Conservation (phyloP, 2,888 invertebrate species). For the Diabrotica balteata region DNA sequence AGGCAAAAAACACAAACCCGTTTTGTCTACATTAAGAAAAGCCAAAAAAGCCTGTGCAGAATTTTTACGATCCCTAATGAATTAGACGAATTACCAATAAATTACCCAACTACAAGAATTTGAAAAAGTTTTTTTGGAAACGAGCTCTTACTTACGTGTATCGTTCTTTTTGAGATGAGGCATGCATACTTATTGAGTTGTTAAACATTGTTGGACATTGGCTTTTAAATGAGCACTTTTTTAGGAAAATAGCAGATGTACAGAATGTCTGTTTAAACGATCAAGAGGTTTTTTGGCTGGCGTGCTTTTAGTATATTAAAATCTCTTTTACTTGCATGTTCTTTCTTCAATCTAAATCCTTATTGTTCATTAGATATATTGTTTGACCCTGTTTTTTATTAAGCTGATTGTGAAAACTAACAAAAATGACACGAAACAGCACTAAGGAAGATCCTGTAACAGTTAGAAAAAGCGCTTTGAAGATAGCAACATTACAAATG, state of each 20-base stretch:
- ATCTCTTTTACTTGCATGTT: no score
- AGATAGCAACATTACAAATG: no score
- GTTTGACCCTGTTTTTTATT: no score
- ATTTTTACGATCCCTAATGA: conserved; percentile 20
- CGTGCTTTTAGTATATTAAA: no score
- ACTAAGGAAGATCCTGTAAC: no score
- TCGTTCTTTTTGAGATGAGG: conserved; percentile 1
- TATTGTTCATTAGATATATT: no score
- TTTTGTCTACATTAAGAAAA: no score
- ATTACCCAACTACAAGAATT: conserved; percentile 17
- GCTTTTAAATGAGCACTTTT: conserved; percentile 10
- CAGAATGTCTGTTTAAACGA: conserved; percentile 6
- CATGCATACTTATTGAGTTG: conserved; percentile 16
- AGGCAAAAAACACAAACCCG: conserved; percentile 2
- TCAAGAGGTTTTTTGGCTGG: no score
- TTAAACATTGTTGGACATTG: conserved; percentile 11
- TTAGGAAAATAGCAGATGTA: conserved; percentile 6
- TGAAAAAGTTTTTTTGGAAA: conserved; percentile 8
- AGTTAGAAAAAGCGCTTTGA: no score
- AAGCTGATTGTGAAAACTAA: no score
- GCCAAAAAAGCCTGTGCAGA: conserved; percentile 7
- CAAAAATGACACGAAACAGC: no score
- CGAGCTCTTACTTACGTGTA: conserved; percentile 1
- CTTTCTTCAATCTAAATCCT: no score
- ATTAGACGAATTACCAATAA: conserved; percentile 18